Base-by-base conservation (phyloP, 2,888 invertebrate genomes). In the Eretmocerus hayati region DNA sequence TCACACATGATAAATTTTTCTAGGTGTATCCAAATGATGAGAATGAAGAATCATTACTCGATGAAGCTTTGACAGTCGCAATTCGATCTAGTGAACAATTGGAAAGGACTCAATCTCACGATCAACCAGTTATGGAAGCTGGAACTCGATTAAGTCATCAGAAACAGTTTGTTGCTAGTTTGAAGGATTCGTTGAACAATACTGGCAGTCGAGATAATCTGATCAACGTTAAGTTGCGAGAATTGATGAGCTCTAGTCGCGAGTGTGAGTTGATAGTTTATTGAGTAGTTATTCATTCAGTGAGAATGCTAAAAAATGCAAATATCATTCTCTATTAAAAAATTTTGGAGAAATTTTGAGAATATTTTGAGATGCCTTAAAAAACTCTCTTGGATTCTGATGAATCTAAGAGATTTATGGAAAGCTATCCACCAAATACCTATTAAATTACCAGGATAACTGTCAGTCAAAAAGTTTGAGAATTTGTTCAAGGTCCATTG, bases 171-270 rank as follows among this genome's bases (percentile, higher is more conserved):
- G 65, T 71, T 9, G 54, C 59, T 8, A 50, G 56, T 48, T 52
- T 71, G 8, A 70, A 70, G 46, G 56, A 65, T 52, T 63, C 69
- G 2, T 42, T 72, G n/a, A 71, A 69, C 46, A 63, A 39, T 20
- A 71, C 69, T 1, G 72, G 69, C 2, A 62, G 64, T 26, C 68
- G 60, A 23, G 70, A 72, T 31, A 71, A 71, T 50, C 61, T 64
- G 45, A 64, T 72, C 33, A 71, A 71, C 45, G 57, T 67, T 2
- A 69, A 68, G 46, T 51, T 72, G 3, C 62, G 65, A 63, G 81
- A 58, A 77, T 81, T 21, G 70, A 79, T 52, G 71, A 73, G 46
- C 66, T 79, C 60, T 69, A 76, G 67, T 65, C 75, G 54, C 69
- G 74, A 59, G 66, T 75, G 43, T 73, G 74, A 58, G 72, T 76